Conservation (phyloP, 2,113 vertebrate genomes). For the Podarcis raffonei region DNA sequence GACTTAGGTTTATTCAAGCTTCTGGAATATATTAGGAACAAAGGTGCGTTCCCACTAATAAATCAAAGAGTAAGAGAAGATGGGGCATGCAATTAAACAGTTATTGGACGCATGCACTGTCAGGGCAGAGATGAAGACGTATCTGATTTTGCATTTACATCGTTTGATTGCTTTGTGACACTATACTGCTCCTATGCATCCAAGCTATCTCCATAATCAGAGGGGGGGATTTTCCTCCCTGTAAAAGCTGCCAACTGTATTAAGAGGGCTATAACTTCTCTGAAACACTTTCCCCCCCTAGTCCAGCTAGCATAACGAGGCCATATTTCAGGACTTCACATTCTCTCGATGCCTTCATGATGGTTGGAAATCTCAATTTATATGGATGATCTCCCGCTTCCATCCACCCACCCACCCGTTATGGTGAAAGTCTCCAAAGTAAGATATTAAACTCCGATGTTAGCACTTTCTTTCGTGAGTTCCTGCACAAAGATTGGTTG, state of each 20-base stretch:
- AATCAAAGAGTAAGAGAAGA: neutral
- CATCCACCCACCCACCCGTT: neutral
- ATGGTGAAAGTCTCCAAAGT: neutral
- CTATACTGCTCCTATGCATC: neutral
- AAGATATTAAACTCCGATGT: neutral
- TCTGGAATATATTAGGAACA: neutral
- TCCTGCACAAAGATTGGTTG: neutral
- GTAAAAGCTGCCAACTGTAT: neutral
- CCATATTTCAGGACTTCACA: neutral
- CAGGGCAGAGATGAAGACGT: neutral
- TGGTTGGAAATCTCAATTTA: neutral
- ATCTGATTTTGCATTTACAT: neutral
- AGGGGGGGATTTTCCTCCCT: neutral
- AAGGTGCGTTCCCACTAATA: neutral
- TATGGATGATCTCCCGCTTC: too few species aligned
- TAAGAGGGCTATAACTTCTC: neutral
- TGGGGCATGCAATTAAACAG: neutral
- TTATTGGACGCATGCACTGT: neutral
- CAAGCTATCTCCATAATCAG: neutral
- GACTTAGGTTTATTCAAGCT: neutral
- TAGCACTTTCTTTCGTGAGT: neutral
- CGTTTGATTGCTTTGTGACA: conserved; percentile 7
- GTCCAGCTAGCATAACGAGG: neutral
- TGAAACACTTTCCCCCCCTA: neutral
- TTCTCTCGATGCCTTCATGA: neutral